phyloP scores from a whole-genome alignment of 2,888 invertebrate genomes.

The Apotomis betuletana region DNA sequence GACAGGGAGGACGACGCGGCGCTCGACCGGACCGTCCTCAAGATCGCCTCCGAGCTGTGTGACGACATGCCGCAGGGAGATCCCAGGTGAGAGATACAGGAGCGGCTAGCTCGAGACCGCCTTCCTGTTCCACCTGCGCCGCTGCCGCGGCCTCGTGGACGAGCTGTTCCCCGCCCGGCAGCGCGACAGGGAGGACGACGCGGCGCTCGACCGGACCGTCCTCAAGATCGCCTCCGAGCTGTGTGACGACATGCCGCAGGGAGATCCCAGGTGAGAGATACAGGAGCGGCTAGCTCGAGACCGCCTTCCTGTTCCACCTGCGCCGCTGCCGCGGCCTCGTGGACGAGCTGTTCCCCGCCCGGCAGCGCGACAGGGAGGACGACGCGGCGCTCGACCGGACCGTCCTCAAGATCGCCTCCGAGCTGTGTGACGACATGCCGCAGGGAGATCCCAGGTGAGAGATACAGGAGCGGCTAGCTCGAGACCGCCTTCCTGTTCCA shows the following conservation, averaged over 20 bases:
- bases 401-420: slow-evolving; percentile 85
- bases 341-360: slow-evolving; percentile 61
- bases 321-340: slow-evolving; percentile 76
- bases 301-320: slow-evolving; percentile 90
- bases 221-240: slow-evolving; percentile 87
- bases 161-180: slow-evolving; percentile 59
- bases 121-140: slow-evolving; percentile 89
- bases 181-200: slow-evolving; percentile 58
- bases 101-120: slow-evolving; percentile 86
- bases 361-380: slow-evolving; percentile 52
- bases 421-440: slow-evolving; percentile 94
- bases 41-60: slow-evolving; percentile 89
- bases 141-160: slow-evolving; percentile 61
- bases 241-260: slow-evolving; percentile 93
- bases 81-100: slow-evolving; percentile 79
- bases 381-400: slow-evolving; percentile 70
- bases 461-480: slow-evolving; percentile 67
- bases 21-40: slow-evolving; percentile 67
- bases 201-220: slow-evolving; percentile 69
- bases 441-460: slow-evolving; percentile 89
- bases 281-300: slow-evolving; percentile 85
- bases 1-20: slow-evolving; percentile 61
- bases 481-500: slow-evolving; percentile 92
- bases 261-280: slow-evolving; percentile 88
- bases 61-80: slow-evolving; percentile 95